Conservation (phyloP, 2,797 vertebrate species). For the Sebastolobus altivelis region DNA sequence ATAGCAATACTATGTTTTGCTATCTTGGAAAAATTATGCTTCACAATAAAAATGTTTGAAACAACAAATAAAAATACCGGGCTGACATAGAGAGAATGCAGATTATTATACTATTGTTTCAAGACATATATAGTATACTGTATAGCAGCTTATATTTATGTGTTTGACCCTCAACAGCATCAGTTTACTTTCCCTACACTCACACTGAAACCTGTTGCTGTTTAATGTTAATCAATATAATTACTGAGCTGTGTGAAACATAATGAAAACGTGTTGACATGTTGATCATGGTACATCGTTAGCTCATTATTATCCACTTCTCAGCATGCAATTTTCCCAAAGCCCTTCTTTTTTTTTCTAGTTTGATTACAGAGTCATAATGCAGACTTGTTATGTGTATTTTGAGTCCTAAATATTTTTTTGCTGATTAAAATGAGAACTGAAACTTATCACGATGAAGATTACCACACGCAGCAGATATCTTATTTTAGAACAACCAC, state of each 20-base stretch:
- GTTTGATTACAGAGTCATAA: background rate
- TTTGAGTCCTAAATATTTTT: background rate
- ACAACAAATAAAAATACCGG: background rate
- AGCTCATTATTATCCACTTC: background rate
- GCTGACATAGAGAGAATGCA: background rate
- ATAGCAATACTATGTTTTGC: too few species aligned
- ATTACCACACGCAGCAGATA: too few species aligned
- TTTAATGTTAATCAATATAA: background rate
- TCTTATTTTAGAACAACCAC: background rate
- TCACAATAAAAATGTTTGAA: too few species aligned
- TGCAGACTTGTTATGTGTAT: background rate
- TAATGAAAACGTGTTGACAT: background rate
- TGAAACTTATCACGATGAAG: background rate
- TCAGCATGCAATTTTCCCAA: background rate
- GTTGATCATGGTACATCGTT: background rate
- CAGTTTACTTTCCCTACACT: background rate
- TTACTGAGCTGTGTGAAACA: background rate
- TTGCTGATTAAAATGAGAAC: background rate
- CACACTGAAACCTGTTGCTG: background rate
- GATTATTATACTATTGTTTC: background rate
- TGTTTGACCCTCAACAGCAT: background rate
- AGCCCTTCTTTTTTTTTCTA: background rate
- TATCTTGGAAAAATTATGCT: too few species aligned
- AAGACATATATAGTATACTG: background rate
- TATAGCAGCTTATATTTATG: background rate